These are phyloP conservation scores for Peromyscus maniculatus DNA, from an alignment of 2,113 vertebrate genomes.

Conservation along the genomic window DNA sequence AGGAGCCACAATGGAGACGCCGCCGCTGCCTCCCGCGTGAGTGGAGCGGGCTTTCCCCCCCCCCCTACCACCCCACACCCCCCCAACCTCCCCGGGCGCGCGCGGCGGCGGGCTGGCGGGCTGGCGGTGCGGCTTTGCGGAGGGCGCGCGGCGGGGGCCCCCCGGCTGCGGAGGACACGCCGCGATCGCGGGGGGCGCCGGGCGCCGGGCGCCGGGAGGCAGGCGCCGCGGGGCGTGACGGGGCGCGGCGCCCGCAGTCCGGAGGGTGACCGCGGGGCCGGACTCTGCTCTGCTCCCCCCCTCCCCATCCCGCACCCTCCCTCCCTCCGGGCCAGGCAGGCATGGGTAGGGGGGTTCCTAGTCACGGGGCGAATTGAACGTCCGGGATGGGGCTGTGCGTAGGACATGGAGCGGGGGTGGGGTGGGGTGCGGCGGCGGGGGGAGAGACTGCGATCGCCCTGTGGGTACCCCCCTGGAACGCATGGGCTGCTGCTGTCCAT, in stretches of 20 bases:
- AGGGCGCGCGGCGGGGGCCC: background rate
- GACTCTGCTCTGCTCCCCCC: background rate
- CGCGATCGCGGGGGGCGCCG: background rate
- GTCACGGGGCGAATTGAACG: background rate
- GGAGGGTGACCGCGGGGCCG: background rate
- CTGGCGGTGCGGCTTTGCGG: conserved; percentile 24
- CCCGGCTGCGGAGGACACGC: background rate
- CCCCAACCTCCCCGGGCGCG: background rate
- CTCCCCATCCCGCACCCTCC: too few relatives aligned
- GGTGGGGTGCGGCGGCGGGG: too few relatives aligned
- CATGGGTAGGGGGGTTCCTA: background rate
- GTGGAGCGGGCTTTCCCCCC: conserved; percentile 75
- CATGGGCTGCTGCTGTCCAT: background rate
- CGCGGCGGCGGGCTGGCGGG: background rate
- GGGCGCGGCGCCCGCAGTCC: conserved; percentile 61
- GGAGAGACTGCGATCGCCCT: background rate
- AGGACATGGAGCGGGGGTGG: background rate
- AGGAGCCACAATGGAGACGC: conserved; percentile 91
- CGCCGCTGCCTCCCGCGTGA: conserved; percentile 92
- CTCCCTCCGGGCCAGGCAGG: background rate
- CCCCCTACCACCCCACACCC: too few relatives aligned
- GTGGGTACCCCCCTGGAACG: background rate
- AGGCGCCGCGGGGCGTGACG: conserved; percentile 61
- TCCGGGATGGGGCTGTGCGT: background rate
- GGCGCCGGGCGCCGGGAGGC: background rate